Evolutionary conservation across 2,797 vertebrate genomes (phyloP), one percentile per base, ranked within the genome.

Genomic region (Peromyscus aztecus): DNA sequence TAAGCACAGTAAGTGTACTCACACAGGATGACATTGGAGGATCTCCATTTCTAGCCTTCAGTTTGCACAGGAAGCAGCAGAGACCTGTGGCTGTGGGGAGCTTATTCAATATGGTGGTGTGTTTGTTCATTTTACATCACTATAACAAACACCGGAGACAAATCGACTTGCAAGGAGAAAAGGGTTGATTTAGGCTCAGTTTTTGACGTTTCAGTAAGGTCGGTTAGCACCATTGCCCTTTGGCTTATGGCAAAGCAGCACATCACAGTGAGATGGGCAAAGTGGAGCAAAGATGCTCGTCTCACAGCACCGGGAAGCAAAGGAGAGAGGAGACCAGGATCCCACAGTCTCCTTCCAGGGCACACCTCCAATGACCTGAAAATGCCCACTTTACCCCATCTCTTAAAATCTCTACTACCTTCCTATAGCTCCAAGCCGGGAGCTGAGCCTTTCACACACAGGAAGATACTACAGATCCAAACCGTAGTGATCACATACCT

Each of bases 1-100:
- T 17, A 37, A 40, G 4, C 71, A 4, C 2, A 17, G 49, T 0
- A 12, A 24, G 10, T 0, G 0, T 2, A 1, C 5, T 2, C 3
- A 12, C 1, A 21, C 6, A 34, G 37, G 17, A 2, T 13, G 16
- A 59, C 1, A 3, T 17, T 61, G 34, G 21, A 34, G n/a, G 19
- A 4, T 21, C 84, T 52, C 57, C 4, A 23, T 75, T 37, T 61
- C 40, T 11, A 23, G 21, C 57, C 6, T 69, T 49, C 29, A 12
- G 55, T 21, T 59, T 49, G 67, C 19, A 1, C 23, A n/a, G 69
- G 34, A 61, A 84, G 27, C 24, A 7, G 0, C 9, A 17, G 82
- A 46, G 37, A 23, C 16, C 19, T 37, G 1, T 49, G 65, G 6
- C 29, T 10, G 10, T 0, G n/a, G n/a, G n/a, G n/a, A n/a, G n/a